Evolutionary conservation across 2,113 vertebrate species (phyloP), one percentile per base, ranked within the genome.

Genomic region (Callaeas wilsoni): DNA sequence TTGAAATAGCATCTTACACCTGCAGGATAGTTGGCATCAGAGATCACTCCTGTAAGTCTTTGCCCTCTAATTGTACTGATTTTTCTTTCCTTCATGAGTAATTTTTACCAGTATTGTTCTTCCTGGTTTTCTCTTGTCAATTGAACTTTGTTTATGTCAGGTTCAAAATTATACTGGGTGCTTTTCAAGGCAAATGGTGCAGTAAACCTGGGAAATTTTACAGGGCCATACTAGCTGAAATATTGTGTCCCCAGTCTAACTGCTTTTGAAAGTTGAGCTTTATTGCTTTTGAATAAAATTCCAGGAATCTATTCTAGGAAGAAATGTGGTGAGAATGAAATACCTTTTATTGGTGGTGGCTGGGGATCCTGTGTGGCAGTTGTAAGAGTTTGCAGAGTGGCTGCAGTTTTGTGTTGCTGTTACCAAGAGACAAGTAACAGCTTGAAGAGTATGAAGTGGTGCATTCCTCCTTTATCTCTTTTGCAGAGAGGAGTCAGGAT

Each of bases 401-500:
- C 63, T 86, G 7, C 71, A 56, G 74, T 71, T 84, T 39, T 44
- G 15, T 14, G 35, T 32, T 62, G 71, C 92, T 87, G 68, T 89
- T 84, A 60, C 65, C 23, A 63, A 73, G 63, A 41, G 64, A 81
- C 62, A 78, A 59, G 83, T 26, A 90, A 44, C 84, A 87, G 84
- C 71, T 44, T 89, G 56, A 39, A 13, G 35, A 49, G 70, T 46
- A 16, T 49, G 89, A 89, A 82, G 22, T 39, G 87, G 23, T 84
- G 20, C 70, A 93, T 93, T 95, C 67, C 67, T 89, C 60, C 78
- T 90, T 68, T 96, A n/a, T 97, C 69, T 84, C 77, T 94, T 94
- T 93, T 89, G 65, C 98, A 99, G 99, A 99, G 83, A 98, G 99
- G 95, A 99, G 99, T 97, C 99, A 99, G 98, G 99, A 99, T 97